Evolutionary conservation across 2,113 vertebrate species (phyloP).

Genomic region (Antennarius striatus): DNA sequence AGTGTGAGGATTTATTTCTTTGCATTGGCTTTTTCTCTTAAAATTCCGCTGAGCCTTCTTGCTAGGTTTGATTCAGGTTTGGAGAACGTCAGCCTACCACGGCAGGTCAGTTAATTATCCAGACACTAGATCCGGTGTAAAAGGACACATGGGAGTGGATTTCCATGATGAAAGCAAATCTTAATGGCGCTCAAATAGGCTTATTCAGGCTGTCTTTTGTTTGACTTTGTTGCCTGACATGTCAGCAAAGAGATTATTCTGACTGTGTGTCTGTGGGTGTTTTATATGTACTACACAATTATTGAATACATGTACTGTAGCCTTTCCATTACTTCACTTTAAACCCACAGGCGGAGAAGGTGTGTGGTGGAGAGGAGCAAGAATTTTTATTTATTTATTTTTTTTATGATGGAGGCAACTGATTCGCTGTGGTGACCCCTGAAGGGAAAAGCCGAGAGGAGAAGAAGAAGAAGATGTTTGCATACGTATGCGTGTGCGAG

Average conservation of each 20-base stretch:
- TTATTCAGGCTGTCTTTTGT: constrained; percentile 58
- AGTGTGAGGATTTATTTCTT: constrained; percentile 65
- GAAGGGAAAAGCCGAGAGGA: no score
- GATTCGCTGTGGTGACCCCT: no score
- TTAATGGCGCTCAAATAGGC: constrained; percentile 35
- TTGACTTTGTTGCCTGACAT: constrained; percentile 55
- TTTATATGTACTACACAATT: neutral
- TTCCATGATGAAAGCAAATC: constrained; percentile 63
- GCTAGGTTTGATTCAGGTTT: constrained; percentile 44
- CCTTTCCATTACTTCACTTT: no score
- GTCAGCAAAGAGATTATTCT: constrained; percentile 41
- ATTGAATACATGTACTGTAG: no score
- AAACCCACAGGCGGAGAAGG: no score
- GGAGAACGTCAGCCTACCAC: constrained; percentile 38
- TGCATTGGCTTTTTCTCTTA: constrained; percentile 48
- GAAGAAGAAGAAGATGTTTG: no score
- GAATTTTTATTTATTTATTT: no score
- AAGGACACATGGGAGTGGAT: constrained; percentile 59
- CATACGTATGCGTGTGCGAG: neutral
- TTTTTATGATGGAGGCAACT: no score
- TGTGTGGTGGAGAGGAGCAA: neutral
- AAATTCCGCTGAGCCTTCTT: constrained; percentile 24
- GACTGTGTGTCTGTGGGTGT: constrained; percentile 1
- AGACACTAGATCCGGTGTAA: constrained; percentile 49
- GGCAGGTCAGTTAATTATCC: constrained; percentile 69